Evolutionary conservation across 1,140 invertebrate genomes (phyloP).

Genomic region (Sarcophaga peregrina): DNA sequence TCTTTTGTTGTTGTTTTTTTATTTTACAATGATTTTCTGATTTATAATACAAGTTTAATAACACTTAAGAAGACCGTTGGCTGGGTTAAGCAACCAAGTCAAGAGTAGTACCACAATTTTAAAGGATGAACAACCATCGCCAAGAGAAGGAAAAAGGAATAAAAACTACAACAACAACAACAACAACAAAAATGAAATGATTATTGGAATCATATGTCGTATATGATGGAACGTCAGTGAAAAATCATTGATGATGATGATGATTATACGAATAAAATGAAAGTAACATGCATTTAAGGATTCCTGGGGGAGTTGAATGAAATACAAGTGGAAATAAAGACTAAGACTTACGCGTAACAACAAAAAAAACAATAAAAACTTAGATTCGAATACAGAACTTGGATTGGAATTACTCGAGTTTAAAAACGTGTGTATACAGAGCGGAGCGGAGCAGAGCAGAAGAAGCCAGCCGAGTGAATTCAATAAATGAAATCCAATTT

Average conservation of each 20-base stretch:
- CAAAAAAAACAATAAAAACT: neutral
- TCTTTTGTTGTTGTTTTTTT: slow-evolving; percentile 5
- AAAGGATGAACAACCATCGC: neutral
- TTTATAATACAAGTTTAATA: slow-evolving; percentile 40
- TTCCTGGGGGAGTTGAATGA: slow-evolving; percentile 39
- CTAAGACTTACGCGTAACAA: neutral
- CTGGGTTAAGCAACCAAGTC: too few relatives aligned
- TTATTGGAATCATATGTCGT: neutral
- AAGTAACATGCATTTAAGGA: slow-evolving; percentile 40
- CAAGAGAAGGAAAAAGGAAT: neutral
- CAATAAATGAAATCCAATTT: neutral
- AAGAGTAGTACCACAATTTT: neutral
- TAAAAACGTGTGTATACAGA: slow-evolving; percentile 11
- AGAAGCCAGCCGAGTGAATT: neutral
- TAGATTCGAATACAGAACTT: neutral
- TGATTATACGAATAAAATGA: too few relatives aligned
- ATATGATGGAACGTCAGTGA: slow-evolving; percentile 32
- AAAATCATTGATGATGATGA: slow-evolving; percentile 23
- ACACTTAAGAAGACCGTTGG: slow-evolving; percentile 39
- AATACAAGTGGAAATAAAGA: slow-evolving; percentile 29
- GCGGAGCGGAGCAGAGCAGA: neutral
- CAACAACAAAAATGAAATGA: neutral
- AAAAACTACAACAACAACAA: neutral
- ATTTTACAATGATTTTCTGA: neutral
- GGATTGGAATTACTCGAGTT: slow-evolving; percentile 16